phyloP scores from a whole-genome alignment of 2,113 vertebrate genomes.

The Sinosuthora webbiana region DNA sequence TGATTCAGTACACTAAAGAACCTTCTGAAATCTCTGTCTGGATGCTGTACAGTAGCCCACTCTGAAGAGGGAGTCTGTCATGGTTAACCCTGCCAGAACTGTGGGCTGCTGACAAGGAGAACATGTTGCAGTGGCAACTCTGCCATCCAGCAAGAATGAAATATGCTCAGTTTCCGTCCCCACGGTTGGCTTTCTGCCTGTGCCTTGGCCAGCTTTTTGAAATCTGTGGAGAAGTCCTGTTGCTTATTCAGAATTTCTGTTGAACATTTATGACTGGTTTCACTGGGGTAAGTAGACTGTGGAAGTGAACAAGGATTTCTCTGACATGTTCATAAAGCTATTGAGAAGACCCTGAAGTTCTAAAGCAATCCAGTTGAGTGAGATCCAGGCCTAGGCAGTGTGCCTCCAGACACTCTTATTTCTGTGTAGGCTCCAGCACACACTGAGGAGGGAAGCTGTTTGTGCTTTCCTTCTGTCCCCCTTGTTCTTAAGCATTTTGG shows the following conservation, averaged over 20 bases:
- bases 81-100: slow-evolving; percentile 32
- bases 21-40: not conserved
- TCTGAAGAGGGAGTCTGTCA: slow-evolving; percentile 21
- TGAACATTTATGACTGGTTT: not conserved
- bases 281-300: not conserved
- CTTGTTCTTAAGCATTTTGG: not conserved
- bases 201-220: not conserved
- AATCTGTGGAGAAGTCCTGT: not conserved
- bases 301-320: not conserved
- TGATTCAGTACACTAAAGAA: not conserved
- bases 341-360: not conserved
- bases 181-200: not conserved
- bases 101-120: slow-evolving; percentile 42
- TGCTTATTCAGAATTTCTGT: slow-evolving; percentile 10
- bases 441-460: not conserved
- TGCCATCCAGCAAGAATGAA: slow-evolving; percentile 31
- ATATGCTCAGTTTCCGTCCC: slow-evolving; percentile 16
- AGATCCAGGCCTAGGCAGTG: not conserved
- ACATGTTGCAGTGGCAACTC: slow-evolving; percentile 36
- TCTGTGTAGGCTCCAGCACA: not conserved
- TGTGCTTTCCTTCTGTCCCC: not conserved
- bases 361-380: not conserved
- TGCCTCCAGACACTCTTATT: not conserved
- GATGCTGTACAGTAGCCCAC: not conserved
- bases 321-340: not conserved